These are phyloP conservation scores for Heloderma charlesbogerti DNA, from an alignment of 2,113 vertebrate genomes.

Conservation along the genomic window DNA sequence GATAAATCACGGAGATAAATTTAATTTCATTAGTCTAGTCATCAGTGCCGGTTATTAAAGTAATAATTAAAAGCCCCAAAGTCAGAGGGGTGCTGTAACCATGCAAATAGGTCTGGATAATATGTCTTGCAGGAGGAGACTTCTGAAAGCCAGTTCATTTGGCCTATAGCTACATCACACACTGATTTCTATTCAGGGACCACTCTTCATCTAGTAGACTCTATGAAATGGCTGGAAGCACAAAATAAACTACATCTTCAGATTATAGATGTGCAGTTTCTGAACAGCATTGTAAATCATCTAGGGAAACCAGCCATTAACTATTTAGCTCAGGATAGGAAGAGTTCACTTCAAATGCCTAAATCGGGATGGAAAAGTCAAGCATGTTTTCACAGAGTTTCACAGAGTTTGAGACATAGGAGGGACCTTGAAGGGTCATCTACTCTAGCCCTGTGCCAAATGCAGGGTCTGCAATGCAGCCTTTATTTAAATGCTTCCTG, in stretches of 20 bases:
- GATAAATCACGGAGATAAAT: constrained; percentile 1
- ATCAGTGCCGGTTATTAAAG: constrained; percentile 11
- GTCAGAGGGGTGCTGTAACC: background rate
- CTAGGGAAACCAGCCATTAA: background rate
- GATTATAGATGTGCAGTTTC: background rate
- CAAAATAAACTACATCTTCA: background rate
- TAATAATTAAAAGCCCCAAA: background rate
- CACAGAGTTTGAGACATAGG: too few relatives aligned
- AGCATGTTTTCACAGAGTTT: background rate
- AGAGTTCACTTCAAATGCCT: background rate
- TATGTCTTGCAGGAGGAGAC: background rate
- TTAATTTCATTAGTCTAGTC: constrained; percentile 16
- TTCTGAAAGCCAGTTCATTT: background rate
- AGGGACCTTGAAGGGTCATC: too few relatives aligned
- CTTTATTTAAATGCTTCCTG: too few relatives aligned
- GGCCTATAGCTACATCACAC: background rate
- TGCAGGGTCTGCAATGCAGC: too few relatives aligned
- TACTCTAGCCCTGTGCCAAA: too few relatives aligned
- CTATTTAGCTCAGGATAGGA: background rate
- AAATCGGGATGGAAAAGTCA: background rate
- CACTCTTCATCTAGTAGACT: background rate
- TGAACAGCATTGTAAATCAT: background rate
- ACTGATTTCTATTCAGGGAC: background rate
- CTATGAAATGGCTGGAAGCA: background rate
- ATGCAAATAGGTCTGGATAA: background rate